Evolutionary conservation across 2,113 vertebrate genomes (phyloP).

Genomic region (Bos taurus): ARS-UCD2.0 NC_037328.1:93087001-93087500

Average conservation of each 20-base stretch:
- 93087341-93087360: not conserved
- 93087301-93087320: not conserved
- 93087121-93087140: not conserved
- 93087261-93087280: not conserved
- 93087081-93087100: not conserved
- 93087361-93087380: not conserved
- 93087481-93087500: not conserved
- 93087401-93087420: not conserved
- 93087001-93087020: not conserved
- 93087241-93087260: not conserved
- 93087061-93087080: not conserved
- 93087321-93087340: not conserved
- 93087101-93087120: not conserved
- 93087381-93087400: not conserved
- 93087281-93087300: not conserved
- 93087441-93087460: not conserved
- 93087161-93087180: not conserved
- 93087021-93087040: accelerated
- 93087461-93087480: not conserved
- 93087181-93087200: not conserved
- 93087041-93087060: not conserved
- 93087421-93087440: not conserved
- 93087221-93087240: not conserved
- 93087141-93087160: not conserved
- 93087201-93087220: not conserved